Conservation (phyloP, 2,888 invertebrate genomes). For the Rotaria magnacalcarata region DNA sequence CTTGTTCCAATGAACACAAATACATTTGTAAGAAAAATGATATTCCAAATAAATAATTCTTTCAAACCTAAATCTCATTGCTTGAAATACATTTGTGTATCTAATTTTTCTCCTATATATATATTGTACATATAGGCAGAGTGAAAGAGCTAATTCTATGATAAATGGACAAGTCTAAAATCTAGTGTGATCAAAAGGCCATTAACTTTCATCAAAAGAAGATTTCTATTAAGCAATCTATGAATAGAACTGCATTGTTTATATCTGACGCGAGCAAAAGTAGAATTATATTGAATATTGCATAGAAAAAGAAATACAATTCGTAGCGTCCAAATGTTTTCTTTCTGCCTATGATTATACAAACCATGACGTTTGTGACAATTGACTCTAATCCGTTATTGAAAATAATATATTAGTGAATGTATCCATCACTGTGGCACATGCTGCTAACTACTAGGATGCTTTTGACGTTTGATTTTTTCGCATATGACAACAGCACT, state of each 20-base stretch:
- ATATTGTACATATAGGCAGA: background rate
- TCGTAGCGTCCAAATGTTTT: background rate
- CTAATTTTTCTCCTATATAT: background rate
- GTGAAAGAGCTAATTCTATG: background rate
- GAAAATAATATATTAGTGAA: background rate
- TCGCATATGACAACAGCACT: background rate
- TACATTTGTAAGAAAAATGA: no score
- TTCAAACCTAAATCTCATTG: no score
- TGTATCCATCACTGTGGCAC: background rate
- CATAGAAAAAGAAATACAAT: background rate
- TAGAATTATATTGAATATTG: no score
- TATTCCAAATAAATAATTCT: no score
- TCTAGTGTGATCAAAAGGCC: background rate
- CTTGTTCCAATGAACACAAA: no score
- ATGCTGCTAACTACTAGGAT: background rate
- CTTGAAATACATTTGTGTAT: no score
- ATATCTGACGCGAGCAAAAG: background rate
- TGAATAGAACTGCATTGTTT: background rate
- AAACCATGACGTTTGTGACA: background rate
- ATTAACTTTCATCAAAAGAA: background rate
- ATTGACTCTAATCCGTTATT: background rate
- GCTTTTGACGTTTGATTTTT: background rate
- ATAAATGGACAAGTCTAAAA: background rate
- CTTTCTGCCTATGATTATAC: background rate
- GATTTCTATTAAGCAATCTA: background rate